phyloP scores from a whole-genome alignment of 2,888 invertebrate genomes.

The Leptopterna dolabrata region DNA sequence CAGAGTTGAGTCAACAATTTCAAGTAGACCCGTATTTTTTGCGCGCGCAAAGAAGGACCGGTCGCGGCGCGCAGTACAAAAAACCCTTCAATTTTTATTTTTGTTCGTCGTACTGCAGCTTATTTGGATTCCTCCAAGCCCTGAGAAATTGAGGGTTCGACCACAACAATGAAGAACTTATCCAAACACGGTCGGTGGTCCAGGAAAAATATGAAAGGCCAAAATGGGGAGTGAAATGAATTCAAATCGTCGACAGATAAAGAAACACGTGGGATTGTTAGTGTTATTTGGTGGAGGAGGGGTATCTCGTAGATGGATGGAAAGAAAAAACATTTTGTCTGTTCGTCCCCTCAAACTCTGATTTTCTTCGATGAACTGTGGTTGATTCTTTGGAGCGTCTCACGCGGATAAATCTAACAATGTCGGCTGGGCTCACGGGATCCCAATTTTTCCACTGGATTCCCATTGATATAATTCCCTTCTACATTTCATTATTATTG shows the following conservation, averaged over 20 bases:
- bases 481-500: neutral
- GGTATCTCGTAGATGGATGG: neutral
- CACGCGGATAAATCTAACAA: neutral
- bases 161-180: constrained; percentile 8
- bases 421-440: neutral
- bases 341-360: neutral
- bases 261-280: neutral
- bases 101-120: neutral
- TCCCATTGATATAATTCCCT: neutral
- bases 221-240: neutral
- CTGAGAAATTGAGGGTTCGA: neutral
- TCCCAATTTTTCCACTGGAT: neutral
- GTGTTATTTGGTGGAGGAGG: neutral
- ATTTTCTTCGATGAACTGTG: neutral
- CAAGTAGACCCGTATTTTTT: neutral
- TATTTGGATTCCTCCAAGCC: neutral
- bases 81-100: neutral
- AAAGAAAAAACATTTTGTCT: neutral
- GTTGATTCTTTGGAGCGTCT: neutral
- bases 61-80: neutral
- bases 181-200: constrained; percentile 3
- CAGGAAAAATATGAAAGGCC: neutral
- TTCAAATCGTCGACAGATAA: constrained; percentile 3
- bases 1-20: neutral
- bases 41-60: neutral